phyloP scores from a whole-genome alignment of 2,888 invertebrate genomes.

The Conops quadrifasciatus region DNA sequence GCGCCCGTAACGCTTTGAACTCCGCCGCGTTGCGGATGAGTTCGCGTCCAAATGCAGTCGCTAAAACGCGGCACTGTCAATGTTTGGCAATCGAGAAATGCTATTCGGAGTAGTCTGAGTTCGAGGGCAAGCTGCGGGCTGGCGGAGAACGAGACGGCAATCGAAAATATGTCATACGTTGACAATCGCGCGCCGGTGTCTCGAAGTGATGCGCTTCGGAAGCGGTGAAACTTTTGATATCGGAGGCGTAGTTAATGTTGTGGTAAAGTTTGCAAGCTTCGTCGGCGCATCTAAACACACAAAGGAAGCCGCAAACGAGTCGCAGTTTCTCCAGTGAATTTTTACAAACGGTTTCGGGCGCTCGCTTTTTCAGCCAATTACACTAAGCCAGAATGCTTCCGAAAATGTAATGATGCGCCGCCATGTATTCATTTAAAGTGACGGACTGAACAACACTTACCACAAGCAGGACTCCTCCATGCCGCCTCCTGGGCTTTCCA shows the following conservation, averaged over 20 bases:
- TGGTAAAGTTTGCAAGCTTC: neutral
- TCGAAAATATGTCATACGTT: constrained; percentile 42
- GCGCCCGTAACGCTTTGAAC: constrained; percentile 46
- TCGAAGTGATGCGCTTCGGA: too few relatives aligned
- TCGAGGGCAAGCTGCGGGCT: constrained; percentile 30
- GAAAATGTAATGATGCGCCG: too few relatives aligned
- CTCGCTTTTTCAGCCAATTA: constrained; percentile 24
- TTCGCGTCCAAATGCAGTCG: constrained; percentile 32
- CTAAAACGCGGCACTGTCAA: constrained; percentile 26
- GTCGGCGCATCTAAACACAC: constrained; percentile 5
- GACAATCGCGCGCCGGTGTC: constrained; percentile 32
- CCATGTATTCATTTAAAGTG: too few relatives aligned
- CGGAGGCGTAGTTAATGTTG: neutral
- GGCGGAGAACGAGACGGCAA: constrained; percentile 15
- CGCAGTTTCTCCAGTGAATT: constrained; percentile 15
- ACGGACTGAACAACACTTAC: too few relatives aligned
- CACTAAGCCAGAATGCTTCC: too few relatives aligned
- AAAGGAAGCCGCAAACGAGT: constrained; percentile 22
- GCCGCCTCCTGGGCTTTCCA: neutral
- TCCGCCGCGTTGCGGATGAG: constrained; percentile 38
- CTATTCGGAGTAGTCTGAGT: constrained; percentile 41
- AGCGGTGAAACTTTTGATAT: neutral
- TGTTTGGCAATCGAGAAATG: constrained; percentile 45
- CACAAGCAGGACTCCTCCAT: too few relatives aligned
- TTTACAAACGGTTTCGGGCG: constrained; percentile 26